phyloP scores from a whole-genome alignment of 1,140 invertebrate species.

The Conus betulinus region DNA sequence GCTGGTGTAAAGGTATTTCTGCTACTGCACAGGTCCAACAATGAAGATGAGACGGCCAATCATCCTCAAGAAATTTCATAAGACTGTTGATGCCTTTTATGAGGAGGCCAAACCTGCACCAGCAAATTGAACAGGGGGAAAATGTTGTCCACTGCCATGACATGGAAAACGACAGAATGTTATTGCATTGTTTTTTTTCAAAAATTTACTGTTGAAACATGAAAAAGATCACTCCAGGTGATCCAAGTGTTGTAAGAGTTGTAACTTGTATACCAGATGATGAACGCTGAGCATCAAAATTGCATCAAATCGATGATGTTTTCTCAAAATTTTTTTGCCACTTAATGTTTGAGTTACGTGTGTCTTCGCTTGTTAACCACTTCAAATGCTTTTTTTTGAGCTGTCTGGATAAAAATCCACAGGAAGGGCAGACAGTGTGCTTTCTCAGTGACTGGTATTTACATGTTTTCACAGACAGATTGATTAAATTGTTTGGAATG shows the following conservation, averaged over 20 bases:
- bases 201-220: neutral
- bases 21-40: constrained; percentile 83
- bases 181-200: neutral
- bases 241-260: no score
- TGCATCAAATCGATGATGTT: no score
- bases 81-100: constrained; percentile 71
- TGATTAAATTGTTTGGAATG: no score
- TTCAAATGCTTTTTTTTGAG: no score
- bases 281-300: neutral
- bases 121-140: neutral
- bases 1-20: neutral
- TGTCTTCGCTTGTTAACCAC: no score
- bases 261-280: neutral
- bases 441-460: no score
- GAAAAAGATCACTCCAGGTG: neutral
- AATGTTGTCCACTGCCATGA: neutral
- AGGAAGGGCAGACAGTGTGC: no score
- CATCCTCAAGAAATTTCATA: constrained; percentile 75
- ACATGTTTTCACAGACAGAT: no score
- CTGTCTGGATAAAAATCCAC: no score
- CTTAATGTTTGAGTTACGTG: no score
- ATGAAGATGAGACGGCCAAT: constrained; percentile 86
- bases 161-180: no score
- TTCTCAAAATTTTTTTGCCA: no score
- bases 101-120: constrained; percentile 34